Percentiles rank a stretch among this genome's conserved stretches.
Evolutionary conservation across 92 coral and sea anemone genomes (phyloP).

Genomic region (Porites rus): DNA sequence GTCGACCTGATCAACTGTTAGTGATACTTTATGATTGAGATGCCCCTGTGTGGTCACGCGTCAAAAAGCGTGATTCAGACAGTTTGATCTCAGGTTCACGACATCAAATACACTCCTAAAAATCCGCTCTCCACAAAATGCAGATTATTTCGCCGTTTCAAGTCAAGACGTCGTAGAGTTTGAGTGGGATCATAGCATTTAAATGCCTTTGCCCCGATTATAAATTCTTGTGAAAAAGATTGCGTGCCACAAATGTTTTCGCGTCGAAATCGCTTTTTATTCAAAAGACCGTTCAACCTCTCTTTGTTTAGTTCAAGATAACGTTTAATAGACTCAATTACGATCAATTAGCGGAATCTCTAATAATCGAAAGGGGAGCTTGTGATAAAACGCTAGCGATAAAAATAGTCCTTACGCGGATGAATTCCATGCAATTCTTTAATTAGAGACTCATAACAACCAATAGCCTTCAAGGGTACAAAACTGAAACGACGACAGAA

Average conservation of each 20-base stretch:
- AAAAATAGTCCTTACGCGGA: too few relatives aligned
- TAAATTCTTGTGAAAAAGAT: not conserved
- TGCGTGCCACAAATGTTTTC: slow-evolving; percentile 18
- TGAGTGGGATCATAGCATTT: not conserved
- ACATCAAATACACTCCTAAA: not conserved
- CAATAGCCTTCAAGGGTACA: too few relatives aligned
- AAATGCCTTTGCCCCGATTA: not conserved
- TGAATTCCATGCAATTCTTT: too few relatives aligned
- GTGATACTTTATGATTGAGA: not conserved
- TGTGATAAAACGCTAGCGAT: not conserved
- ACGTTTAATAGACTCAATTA: not conserved
- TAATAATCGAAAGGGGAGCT: not conserved
- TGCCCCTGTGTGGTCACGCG: not conserved
- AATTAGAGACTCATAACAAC: too few relatives aligned
- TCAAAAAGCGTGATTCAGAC: not conserved
- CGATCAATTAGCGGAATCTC: not conserved
- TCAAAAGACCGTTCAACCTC: not conserved
- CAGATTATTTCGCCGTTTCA: not conserved
- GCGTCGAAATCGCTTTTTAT: not conserved
- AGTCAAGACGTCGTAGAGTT: not conserved
- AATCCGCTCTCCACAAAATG: not conserved
- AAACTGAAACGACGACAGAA: too few relatives aligned
- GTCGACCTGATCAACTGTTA: not conserved
- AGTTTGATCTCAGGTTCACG: not conserved
- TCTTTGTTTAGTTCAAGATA: not conserved